Base-by-base conservation (phyloP, 2,113 vertebrate genomes). In the Cichladusa arquata region DNA sequence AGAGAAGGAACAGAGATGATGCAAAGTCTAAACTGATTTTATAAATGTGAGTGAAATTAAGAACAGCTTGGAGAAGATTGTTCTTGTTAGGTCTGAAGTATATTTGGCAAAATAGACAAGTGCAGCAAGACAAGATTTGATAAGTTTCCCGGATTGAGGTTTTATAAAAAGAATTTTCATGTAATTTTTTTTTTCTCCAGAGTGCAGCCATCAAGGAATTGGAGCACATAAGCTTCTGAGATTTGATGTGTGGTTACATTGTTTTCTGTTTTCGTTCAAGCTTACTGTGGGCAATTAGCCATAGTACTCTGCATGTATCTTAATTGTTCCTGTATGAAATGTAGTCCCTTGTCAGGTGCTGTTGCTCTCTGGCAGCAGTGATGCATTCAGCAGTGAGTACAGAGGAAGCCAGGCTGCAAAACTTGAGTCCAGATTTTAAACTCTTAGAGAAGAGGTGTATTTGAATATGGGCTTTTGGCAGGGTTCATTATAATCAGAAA, bases 31-130 rank as follows among this genome's bases (percentile, higher is more conserved):
- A 70, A 53, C 58, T 72, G 77, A 69, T 67, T 76, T 88, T 89
- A 87, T 79, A 92, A 84, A 93, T 71, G 17, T 45, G 61, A 92
- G 48, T 77, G 44, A 95, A 96, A 95, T 93, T 71, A 83, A 45
- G 73, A 92, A 57, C 86, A 94, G 64, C 74, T 94, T 90, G 77
- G 60, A 83, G 67, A 88, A 83, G 60, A 56, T 74, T 94, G 33
- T 88, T 90, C 88, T 71, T 90, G n/a, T 86, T 93, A 90, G 61
- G 69, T 67, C 40, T 86, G 88, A 82, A 84, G 62, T 93, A 48
- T 76, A 36, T 86, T 86, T 93, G 77, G 80, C 90, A 84, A 74
- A 88, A 67, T 19, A 90, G 82, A 74, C 22, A 12, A 45, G 34
- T 93, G 20, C 44, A 90, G 53, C 48, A 81, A 67, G 69, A 71